Base-by-base conservation (phyloP, 1,140 invertebrate genomes). In the Drosophila funebris region DNA sequence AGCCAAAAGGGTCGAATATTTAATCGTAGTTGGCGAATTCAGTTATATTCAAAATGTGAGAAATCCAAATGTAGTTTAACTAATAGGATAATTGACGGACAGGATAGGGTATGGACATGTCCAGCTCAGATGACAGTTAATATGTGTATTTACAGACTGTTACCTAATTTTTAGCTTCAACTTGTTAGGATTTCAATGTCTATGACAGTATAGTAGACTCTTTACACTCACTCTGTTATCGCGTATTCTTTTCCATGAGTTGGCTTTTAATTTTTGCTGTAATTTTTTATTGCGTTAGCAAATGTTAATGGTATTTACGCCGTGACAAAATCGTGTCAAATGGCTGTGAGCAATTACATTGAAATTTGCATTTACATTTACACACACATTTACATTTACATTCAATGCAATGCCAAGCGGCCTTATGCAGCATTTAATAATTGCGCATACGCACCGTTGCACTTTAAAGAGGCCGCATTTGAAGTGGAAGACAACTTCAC, bases 351-450 rank as follows among this genome's bases (percentile, higher is more conserved):
- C 82, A 87, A 82, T 87, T 87, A 67, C 63, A 73, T 58, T 76
- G 76, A 76, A 63, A 63, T 57, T 88, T 76, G 67, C 68, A 44
- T 88, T 71, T 53, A 37, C 41, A 75, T 64, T 63, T 53, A 18
- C 37, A 22, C n/a, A 20, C 46, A 31, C 36, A 71, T 64, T 63
- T 53, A 18, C 37, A 22, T 20, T n/a, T 37, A 31, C 36, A 71
- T 58, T 67, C 43, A 67, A 60, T 80, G 41, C 63, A 29, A 62
- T 50, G 31, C 24, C 37, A 54, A 58, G 67, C 79, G 73, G 73
- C 44, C 78, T 78, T 50, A 87, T 78, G 83, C 74, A 67, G 82
- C 82, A 88, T 88, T 87, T 82, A 88, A 78, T 88, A 88, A 88
- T 87, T 87, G 67, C 78, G 82, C 79, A 87, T 87, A 87, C 83